phyloP scores from a whole-genome alignment of 2,888 invertebrate species.

The Eugnorisma glareosa region DNA sequence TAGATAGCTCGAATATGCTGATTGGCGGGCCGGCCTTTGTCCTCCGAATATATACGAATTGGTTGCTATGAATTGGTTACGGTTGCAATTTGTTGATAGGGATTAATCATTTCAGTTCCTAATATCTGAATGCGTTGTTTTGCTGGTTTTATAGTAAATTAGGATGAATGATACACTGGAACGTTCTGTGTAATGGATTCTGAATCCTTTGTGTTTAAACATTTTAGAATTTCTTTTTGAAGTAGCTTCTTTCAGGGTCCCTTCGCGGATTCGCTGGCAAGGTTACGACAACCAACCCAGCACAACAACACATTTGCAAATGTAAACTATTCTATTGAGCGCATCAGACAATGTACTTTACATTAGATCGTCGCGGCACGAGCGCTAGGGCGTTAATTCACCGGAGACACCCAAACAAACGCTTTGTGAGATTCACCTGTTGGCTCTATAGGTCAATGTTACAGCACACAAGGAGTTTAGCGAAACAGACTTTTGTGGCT shows the following conservation, averaged over 20 bases:
- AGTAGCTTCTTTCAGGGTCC: slow-evolving; percentile 33
- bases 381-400: slow-evolving; percentile 78
- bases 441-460: slow-evolving; percentile 90
- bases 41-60: slow-evolving; percentile 57
- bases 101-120: slow-evolving; percentile 52
- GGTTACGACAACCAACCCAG: slow-evolving; percentile 43
- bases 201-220: slow-evolving; percentile 6
- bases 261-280: slow-evolving; percentile 40
- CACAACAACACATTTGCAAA: slow-evolving; percentile 58
- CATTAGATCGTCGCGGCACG: slow-evolving; percentile 64
- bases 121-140: slow-evolving; percentile 46
- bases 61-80: slow-evolving; percentile 59
- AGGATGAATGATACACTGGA: slow-evolving; percentile 9
- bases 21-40: slow-evolving; percentile 62
- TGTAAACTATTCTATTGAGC: slow-evolving; percentile 67
- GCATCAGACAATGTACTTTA: slow-evolving; percentile 68
- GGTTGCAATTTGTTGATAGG: slow-evolving; percentile 60
- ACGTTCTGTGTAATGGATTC: slow-evolving; percentile 32
- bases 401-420: slow-evolving; percentile 88
- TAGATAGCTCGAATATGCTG: slow-evolving; percentile 67
- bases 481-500: slow-evolving; percentile 88
- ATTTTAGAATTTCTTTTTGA: slow-evolving; percentile 25
- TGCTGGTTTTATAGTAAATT: slow-evolving; percentile 46
- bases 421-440: slow-evolving; percentile 87
- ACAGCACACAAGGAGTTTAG: slow-evolving; percentile 88